Base-by-base conservation (phyloP, 2,888 invertebrate species). In the Exephanes ischioxanthus region DNA sequence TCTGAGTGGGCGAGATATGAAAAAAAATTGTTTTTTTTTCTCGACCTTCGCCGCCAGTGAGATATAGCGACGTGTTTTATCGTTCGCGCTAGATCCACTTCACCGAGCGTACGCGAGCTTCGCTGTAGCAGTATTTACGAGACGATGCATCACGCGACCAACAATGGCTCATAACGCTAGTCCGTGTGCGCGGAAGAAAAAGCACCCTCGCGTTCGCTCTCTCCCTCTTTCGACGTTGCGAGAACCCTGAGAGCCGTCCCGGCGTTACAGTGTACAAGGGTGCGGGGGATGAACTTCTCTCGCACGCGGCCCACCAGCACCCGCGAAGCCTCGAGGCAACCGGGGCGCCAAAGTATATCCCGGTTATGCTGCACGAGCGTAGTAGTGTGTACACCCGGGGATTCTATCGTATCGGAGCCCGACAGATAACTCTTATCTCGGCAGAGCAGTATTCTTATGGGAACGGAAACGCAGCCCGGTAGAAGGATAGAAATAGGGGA, bases 51-150 rank as follows among this genome's bases (percentile, higher is more conserved):
- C 33, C 51, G 19, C 14, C 14, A 66, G 53, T 22, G 66, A 76
- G 76, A 76, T 66, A 66, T 66, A 66, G 14, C 77, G 77, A 67
- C 67, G 67, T 53, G 77, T 75, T 58, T 75, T 80, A 71, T 68
- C 77, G 61, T 78, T 48, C 45, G 19, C 77, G 41, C 48, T 63
- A 77, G 66, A 80, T 83, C 71, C 80, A 83, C 68, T 68, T 72
- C 61, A 71, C 55, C 73, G 72, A 48, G 66, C 68, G 73, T 77
- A 73, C 77, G 53, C 83, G 75, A 63, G 80, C 45, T 90, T 87
- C 89, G 89, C 91, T 92, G 93, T 93, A 92, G 45, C 90, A 92
- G 93, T 93, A 93, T 94, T 93, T 93, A 93, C 92, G 93, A 93
- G 93, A 91, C 92, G 92, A 94, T 94, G 93, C 92, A 94, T 94